phyloP scores from a whole-genome alignment of 1,140 invertebrate species.

The Zophobas atratus region DNA sequence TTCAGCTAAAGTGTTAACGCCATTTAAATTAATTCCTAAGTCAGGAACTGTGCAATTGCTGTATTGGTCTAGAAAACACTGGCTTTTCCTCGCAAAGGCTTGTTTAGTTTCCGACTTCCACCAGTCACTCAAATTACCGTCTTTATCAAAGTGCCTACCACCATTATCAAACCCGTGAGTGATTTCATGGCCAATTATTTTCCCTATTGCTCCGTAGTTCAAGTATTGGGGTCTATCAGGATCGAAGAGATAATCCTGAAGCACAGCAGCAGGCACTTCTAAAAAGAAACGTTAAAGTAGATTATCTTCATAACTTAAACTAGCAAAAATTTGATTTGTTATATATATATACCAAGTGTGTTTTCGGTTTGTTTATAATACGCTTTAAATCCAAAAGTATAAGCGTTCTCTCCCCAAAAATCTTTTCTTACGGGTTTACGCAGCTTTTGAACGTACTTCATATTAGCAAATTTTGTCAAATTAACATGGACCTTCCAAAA shows the following conservation, averaged over 20 bases:
- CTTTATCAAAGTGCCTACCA: constrained; percentile 90
- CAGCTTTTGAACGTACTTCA: constrained; percentile 67
- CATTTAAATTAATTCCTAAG: constrained; percentile 63
- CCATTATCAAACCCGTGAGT: constrained; percentile 87
- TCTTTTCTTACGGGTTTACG: constrained; percentile 73
- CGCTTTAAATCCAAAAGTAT: constrained; percentile 73
- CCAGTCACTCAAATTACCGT: constrained; percentile 81
- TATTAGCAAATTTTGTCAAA: constrained; percentile 63
- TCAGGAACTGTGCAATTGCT: constrained; percentile 71
- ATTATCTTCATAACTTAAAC: too few species aligned
- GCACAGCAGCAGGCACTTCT: constrained; percentile 79
- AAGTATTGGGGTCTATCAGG: constrained; percentile 88
- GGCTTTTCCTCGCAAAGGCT: constrained; percentile 72
- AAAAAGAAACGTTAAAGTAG: constrained; percentile 42
- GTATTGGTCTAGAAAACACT: constrained; percentile 81
- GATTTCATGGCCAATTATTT: constrained; percentile 75
- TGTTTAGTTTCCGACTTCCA: constrained; percentile 70
- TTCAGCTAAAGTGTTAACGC: constrained; percentile 90
- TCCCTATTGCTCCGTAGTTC: constrained; percentile 92
- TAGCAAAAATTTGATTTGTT: too few species aligned
- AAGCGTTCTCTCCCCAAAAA: constrained; percentile 74
- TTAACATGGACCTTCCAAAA: constrained; percentile 83
- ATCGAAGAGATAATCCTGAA: constrained; percentile 86
- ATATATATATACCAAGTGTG: constrained; percentile 69
- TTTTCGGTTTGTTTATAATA: constrained; percentile 74